Conservation (phyloP, 1,140 invertebrate species). For the Oscheius sp. region DNA sequence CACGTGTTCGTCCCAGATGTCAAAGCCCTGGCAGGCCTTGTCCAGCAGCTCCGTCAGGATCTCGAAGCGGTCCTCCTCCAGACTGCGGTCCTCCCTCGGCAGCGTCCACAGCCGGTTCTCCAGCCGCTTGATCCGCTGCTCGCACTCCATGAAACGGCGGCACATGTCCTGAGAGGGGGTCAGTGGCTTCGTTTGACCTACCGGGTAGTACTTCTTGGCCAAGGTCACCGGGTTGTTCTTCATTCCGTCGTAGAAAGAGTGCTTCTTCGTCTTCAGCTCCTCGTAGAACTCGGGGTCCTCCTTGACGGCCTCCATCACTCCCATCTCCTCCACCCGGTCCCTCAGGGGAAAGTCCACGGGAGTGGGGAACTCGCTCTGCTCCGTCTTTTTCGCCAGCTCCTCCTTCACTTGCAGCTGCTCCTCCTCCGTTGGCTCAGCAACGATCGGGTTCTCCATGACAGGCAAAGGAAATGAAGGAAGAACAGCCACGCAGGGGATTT, state of each 20-base stretch:
- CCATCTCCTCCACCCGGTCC: not conserved
- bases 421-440: not conserved
- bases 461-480: no score
- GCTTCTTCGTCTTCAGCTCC: slow-evolving; percentile 24
- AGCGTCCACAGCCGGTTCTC: slow-evolving; percentile 38
- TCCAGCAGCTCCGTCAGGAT: slow-evolving; percentile 50
- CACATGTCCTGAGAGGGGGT: slow-evolving; percentile 34
- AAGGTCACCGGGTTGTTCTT: slow-evolving; percentile 23
- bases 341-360: not conserved
- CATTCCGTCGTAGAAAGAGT: slow-evolving; percentile 35
- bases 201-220: slow-evolving; percentile 27
- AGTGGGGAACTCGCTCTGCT: not conserved
- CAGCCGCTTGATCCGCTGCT: slow-evolving; percentile 44
- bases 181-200: not conserved
- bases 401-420: not conserved
- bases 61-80: slow-evolving; percentile 54
- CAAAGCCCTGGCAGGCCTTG: slow-evolving; percentile 50
- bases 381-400: not conserved
- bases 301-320: not conserved
- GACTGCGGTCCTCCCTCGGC: slow-evolving; percentile 43
- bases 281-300: slow-evolving; percentile 29
- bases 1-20: slow-evolving; percentile 52
- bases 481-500: no score
- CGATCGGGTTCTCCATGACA: no score
- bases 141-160: slow-evolving; percentile 43